phyloP scores from a whole-genome alignment of 2,113 vertebrate species.

The Crypturellus undulatus region DNA sequence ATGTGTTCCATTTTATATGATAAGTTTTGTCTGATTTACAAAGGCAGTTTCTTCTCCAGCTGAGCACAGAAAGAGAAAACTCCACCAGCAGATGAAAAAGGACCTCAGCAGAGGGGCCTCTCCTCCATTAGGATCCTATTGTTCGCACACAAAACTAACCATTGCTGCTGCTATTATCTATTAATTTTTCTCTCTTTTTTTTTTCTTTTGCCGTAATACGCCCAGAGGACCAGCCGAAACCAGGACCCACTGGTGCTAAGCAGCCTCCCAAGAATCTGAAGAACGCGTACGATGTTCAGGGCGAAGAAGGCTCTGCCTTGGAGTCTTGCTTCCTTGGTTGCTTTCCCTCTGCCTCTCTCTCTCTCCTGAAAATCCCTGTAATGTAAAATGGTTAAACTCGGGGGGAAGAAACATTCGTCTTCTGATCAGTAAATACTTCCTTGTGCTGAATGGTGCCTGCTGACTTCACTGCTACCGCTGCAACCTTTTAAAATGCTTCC shows the following conservation, averaged over 20 bases:
- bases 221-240: background rate
- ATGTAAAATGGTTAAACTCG: background rate
- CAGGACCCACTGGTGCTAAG: background rate
- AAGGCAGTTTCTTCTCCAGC: slow-evolving; percentile 18
- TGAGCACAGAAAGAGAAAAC: slow-evolving; percentile 27
- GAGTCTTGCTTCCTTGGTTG: background rate
- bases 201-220: background rate
- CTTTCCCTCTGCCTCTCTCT: background rate
- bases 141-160: background rate
- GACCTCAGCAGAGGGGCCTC: background rate
- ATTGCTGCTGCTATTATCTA: background rate
- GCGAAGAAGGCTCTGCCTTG: background rate
- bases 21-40: slow-evolving; percentile 40
- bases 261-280: background rate
- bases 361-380: background rate
- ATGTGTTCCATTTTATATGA: slow-evolving; percentile 27
- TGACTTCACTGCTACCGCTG: background rate
- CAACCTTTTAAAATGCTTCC: slow-evolving; percentile 42
- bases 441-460: background rate
- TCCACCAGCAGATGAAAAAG: background rate
- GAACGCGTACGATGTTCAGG: background rate
- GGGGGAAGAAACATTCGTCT: background rate
- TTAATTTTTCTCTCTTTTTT: background rate
- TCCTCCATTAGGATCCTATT: background rate
- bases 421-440: slow-evolving; percentile 26